These are phyloP conservation scores for Agrypnia vestita DNA, from an alignment of 1,140 invertebrate genomes.

Conservation along the genomic window DNA sequence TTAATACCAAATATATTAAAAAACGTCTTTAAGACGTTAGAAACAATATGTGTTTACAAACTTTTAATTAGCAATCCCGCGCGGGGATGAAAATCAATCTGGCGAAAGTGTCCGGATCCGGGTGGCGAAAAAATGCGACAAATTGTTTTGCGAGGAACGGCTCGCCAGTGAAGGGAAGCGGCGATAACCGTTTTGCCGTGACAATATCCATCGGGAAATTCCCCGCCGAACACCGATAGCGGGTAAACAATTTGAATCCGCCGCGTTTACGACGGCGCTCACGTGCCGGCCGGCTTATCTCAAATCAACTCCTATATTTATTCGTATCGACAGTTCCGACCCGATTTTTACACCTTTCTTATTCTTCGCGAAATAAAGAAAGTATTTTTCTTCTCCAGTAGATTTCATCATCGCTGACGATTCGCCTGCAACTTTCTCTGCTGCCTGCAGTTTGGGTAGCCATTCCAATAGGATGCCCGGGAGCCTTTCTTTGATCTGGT, in stretches of 20 bases:
- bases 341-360: constrained; percentile 34
- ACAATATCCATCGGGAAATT: constrained; percentile 47
- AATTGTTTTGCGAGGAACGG: constrained; percentile 29
- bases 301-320: constrained; percentile 59
- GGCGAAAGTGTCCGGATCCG: background rate
- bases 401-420: too few species aligned
- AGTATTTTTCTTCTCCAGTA: too few species aligned
- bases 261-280: constrained; percentile 57
- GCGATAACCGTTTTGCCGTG: constrained; percentile 40
- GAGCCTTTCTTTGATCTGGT: too few species aligned
- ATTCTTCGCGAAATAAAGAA: too few species aligned
- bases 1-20: too few species aligned
- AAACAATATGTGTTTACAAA: too few species aligned
- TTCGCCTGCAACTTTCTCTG: too few species aligned
- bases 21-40: too few species aligned
- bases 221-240: constrained; percentile 45
- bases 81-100: background rate
- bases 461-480: too few species aligned
- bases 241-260: constrained; percentile 60
- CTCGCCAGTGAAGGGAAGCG: background rate
- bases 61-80: too few species aligned
- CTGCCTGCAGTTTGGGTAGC: too few species aligned
- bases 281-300: constrained; percentile 59
- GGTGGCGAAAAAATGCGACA: constrained; percentile 1
- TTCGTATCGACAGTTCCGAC: constrained; percentile 56